Evolutionary conservation across 2,888 invertebrate species (phyloP).

Genomic region (Dioctria rufipes): DNA sequence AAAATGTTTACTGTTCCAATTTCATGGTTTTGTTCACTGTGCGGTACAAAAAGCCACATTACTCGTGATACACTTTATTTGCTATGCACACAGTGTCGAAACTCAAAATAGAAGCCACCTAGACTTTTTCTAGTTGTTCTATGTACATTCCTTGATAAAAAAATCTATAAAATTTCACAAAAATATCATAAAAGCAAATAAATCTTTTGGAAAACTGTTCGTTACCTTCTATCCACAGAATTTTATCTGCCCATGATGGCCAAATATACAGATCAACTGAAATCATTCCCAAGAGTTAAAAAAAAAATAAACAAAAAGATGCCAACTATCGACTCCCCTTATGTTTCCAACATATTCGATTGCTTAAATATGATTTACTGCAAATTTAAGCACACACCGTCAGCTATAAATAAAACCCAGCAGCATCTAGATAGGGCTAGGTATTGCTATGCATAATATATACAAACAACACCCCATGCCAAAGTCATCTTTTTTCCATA

Average conservation of each 20-base stretch:
- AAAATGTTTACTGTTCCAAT: too few species aligned
- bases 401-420: constrained; percentile 52
- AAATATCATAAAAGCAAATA: constrained; percentile 6
- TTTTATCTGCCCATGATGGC: constrained; percentile 7
- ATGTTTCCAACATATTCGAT: constrained; percentile 56
- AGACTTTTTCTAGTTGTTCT: too few species aligned
- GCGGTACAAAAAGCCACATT: too few species aligned
- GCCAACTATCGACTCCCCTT: constrained; percentile 42
- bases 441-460: constrained; percentile 35
- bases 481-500: constrained; percentile 32
- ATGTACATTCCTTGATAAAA: too few species aligned
- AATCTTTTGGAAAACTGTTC: background rate
- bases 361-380: constrained; percentile 55
- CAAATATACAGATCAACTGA: constrained; percentile 33
- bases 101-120: too few species aligned
- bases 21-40: too few species aligned
- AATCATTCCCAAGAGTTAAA: constrained; percentile 11
- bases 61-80: too few species aligned
- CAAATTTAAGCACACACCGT: constrained; percentile 58
- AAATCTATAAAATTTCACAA: background rate
- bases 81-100: too few species aligned
- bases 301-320: background rate
- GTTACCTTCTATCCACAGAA: background rate
- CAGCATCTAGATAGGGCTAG: constrained; percentile 14
- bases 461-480: background rate